Base-by-base conservation (phyloP, 2,113 vertebrate genomes). In the Phalacrocorax carbo region DNA sequence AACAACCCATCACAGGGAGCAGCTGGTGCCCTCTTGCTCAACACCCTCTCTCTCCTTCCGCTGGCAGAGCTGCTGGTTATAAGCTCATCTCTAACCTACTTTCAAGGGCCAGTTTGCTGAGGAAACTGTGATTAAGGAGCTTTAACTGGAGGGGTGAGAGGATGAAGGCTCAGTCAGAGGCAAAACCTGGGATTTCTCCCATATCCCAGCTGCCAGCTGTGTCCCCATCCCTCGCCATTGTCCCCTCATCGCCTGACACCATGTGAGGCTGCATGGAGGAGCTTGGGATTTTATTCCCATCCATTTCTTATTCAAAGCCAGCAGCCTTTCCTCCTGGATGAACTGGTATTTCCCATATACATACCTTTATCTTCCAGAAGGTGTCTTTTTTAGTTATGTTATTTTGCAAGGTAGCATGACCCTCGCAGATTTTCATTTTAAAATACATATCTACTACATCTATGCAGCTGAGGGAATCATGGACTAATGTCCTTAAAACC, bases 141-240 rank as follows among this genome's bases (percentile, higher is more conserved):
- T 76, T 60, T 84, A 64, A 58, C 75, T 54, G 48, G 25, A 69
- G 20, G 14, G 32, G 2, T 57, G 76, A 81, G 34, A 65, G 44
- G 58, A 60, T 42, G 46, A 66, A 77, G 51, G 77, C 38, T 77
- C 38, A 65, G 16, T 25, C 29, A 9, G 76, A 64, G 42, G 49
- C 34, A 70, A 70, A 82, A 86, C 3, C 25, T 19, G 69, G 17
- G 34, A 46, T 64, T 9, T 70, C 34, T 46, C 44, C 29, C 21
- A 25, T 26, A 64, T 27, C 55, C 29, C 7, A 2, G 38, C 76
- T 81, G 34, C 38, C 34, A 46, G 2, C 11, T 0, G 0, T 69
- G 49, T 85, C 15, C 48, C 8, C 16, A 16, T 62, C 32, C 54
- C 26, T 75, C 7, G 0, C n/a, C n/a, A 68, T 14, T 5, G 1